Evolutionary conservation across 2,888 invertebrate genomes (phyloP).

Genomic region (Dicycla oo): DNA sequence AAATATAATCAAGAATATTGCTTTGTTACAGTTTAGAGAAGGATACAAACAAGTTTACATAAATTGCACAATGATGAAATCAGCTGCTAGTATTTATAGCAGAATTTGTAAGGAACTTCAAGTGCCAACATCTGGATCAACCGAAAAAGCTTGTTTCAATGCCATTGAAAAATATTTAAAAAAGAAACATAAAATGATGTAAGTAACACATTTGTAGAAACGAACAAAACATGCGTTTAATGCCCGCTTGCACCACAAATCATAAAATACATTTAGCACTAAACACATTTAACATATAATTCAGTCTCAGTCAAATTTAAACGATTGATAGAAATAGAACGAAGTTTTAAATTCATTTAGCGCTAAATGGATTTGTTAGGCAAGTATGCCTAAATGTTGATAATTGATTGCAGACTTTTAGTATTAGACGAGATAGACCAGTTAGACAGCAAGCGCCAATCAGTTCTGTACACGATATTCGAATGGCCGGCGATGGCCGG

Average conservation of each 20-base stretch:
- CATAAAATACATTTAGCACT: neutral
- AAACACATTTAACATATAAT: neutral
- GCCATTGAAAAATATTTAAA: constrained; percentile 93
- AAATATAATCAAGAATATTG: neutral
- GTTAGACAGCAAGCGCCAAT: constrained; percentile 95
- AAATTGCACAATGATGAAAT: constrained; percentile 97
- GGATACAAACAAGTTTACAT: constrained; percentile 92
- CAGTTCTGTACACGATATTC: constrained; percentile 97
- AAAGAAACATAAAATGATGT: constrained; percentile 93
- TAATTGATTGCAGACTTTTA: constrained; percentile 91
- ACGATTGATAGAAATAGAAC: neutral
- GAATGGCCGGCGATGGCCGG: constrained; percentile 95
- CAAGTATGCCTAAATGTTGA: neutral
- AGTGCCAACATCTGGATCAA: constrained; percentile 89
- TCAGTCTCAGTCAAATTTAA: neutral
- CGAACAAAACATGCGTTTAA: neutral
- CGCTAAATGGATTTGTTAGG: neutral
- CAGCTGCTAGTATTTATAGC: constrained; percentile 95
- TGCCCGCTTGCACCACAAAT: neutral
- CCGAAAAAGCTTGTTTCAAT: constrained; percentile 92
- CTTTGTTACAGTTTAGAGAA: constrained; percentile 84
- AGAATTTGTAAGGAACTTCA: constrained; percentile 94
- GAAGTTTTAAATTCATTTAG: neutral
- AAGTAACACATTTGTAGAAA: constrained; percentile 74
- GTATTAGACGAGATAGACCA: constrained; percentile 99